Evolutionary conservation across 2,888 invertebrate genomes (phyloP), one percentile per base, ranked within the genome.

Genomic region (Seira musarum): DNA sequence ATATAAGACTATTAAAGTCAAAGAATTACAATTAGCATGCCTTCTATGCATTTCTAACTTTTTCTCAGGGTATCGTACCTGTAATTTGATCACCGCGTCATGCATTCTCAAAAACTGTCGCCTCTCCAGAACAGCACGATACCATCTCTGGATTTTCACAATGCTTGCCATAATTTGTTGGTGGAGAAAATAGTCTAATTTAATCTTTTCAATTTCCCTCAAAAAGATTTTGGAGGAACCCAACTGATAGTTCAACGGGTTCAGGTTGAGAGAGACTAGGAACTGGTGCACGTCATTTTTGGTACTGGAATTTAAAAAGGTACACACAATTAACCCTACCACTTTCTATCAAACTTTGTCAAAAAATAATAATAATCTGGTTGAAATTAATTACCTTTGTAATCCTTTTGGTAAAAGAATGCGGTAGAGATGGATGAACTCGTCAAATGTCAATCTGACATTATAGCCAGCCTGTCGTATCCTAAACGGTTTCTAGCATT

Each of bases 401-500:
- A 96, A 89, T 19, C 96, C 97, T 88, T 95, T 95, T 0, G 96
- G 96, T 87, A 98, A 90, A 80, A 98, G 90, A 89, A 97, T 97
- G 88, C 97, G 92, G 89, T 98, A 98, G 78, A 96, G 90, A 88
- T 96, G 96, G 83, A 96, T 95, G 89, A 98, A 98, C 89, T 97
- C 97, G 88, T 97, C 96, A 89, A 97, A 97, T 0, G 95, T 94
- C 46, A 98, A 91, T 46, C 98, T 91, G 82, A 98, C 97, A 89
- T 97, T 97, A 90, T 97, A 98, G 1, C 98, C 98, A 1, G 97
- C 97, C 88, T 97, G 96, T 68, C 98, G 91, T 83, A 98, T 98
- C 86, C 97, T 91, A 15, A n/a, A 98, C 98, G 0, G 98, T 98
- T 88, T 98, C 98, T 87, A 98, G 88, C 98, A 98, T 98, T 82